Evolutionary conservation across 2,797 vertebrate genomes (phyloP), one percentile per base, ranked within the genome.

Genomic region (Chloroceryle amazona): DNA sequence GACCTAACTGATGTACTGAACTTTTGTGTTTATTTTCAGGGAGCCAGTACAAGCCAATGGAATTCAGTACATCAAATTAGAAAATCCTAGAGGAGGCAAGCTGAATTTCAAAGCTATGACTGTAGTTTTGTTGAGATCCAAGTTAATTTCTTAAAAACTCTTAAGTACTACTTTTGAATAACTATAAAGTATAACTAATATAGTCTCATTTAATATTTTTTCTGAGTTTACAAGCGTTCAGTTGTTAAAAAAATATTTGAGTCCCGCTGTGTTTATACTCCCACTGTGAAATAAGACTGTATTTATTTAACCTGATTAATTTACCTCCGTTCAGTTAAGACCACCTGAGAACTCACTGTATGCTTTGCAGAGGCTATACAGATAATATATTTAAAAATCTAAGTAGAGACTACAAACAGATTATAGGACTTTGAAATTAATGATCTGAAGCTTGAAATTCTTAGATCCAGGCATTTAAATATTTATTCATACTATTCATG

Each of bases 401-500:
- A 63, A 79, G 58, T 17, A 89, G 51, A 81, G 44, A 60, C 71
- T 94, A 78, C 37, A 57, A 85, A 78, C 39, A 44, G 4, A 58
- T 90, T 83, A 75, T 61, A 86, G 14, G 17, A 81, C 44, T 93
- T 94, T 44, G 72, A 91, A 90, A 93, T 73, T 93, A 93, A 76
- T 90, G 22, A 93, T 58, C 20, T 81, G 58, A 92, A 92, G 42
- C 16, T 37, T 37, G 61, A 95, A 94, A 83, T 79, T 87, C 68
- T 78, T 88, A 89, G 49, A 87, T 89, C 29, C n/a, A 86, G 81
- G 23, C 6, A 73, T 85, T 76, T 81, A 51, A 87, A 87, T 86
- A 82, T 93, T 93, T 96, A 93, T 92, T 91, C 51, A 51, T 86
- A 88, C 23, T 47, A 94, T 96, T 96, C 75, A 89, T 89, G 55